phyloP scores from a whole-genome alignment of 2,797 vertebrate genomes.

The Stomatorhinus walkeri region DNA sequence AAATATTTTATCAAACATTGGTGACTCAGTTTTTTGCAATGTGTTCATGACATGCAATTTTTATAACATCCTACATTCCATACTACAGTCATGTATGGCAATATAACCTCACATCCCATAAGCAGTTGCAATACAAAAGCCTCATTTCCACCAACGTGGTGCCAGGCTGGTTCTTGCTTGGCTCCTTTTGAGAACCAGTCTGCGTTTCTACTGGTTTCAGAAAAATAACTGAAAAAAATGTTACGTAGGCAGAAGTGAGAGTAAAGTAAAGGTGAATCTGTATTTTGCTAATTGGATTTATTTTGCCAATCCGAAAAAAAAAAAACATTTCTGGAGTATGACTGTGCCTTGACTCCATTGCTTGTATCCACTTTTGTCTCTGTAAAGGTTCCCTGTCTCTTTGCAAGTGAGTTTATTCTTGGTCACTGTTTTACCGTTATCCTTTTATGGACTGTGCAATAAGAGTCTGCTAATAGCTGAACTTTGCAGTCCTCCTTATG shows the following conservation, averaged over 20 bases:
- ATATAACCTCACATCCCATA: not conserved
- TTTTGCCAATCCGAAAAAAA: too few relatives aligned
- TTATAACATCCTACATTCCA: not conserved
- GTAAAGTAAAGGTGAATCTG: not conserved
- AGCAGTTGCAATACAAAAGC: not conserved
- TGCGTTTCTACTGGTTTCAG: not conserved
- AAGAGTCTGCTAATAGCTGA: not conserved
- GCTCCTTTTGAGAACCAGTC: not conserved
- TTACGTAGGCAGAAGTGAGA: not conserved
- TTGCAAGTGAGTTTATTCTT: not conserved
- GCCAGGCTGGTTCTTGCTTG: not conserved
- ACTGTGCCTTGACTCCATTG: too few relatives aligned
- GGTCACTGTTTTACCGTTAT: not conserved
- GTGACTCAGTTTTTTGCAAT: not conserved
- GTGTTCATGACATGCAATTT: not conserved
- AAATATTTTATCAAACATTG: not conserved
- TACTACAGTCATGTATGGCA: too few relatives aligned
- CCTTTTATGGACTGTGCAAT: not conserved
- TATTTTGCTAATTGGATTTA: not conserved
- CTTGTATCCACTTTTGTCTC: too few relatives aligned
- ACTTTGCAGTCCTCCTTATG: not conserved
- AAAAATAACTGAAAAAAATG: not conserved
- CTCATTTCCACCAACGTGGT: not conserved
- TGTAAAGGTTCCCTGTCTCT: too few relatives aligned
- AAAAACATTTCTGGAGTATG: too few relatives aligned